phyloP scores from a whole-genome alignment of 2,888 invertebrate genomes.

The Nemoura dubitans region DNA sequence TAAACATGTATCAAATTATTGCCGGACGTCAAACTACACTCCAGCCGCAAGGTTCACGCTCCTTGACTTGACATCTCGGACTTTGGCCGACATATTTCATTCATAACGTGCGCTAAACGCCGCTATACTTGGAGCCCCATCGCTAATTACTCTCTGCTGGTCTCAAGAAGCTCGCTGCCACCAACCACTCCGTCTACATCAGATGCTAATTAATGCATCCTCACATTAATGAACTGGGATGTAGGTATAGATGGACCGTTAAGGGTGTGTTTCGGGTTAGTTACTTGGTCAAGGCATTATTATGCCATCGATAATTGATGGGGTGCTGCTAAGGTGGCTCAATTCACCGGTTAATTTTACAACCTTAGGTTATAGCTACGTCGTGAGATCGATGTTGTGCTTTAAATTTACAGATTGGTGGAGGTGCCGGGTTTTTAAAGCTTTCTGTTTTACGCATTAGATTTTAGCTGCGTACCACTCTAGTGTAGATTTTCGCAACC shows the following conservation, averaged over 20 bases:
- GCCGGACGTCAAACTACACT: not conserved
- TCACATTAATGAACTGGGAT: not conserved
- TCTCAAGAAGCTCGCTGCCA: not conserved
- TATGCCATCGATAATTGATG: not conserved
- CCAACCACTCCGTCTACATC: not conserved
- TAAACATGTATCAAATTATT: not conserved
- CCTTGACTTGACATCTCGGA: not conserved
- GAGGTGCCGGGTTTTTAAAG: not conserved
- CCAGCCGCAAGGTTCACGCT: not conserved
- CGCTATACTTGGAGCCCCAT: not conserved
- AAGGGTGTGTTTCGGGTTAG: conserved; percentile 2
- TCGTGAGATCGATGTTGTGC: not conserved
- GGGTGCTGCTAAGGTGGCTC: not conserved
- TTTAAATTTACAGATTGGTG: not conserved
- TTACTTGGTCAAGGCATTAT: not conserved
- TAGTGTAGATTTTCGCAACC: no score
- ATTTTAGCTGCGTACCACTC: no score
- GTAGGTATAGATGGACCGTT: not conserved
- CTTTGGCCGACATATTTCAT: not conserved
- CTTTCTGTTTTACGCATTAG: not conserved
- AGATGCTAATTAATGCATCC: conserved; percentile 7
- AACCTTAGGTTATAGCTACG: no score
- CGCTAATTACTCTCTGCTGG: not conserved
- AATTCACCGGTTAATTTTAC: not conserved
- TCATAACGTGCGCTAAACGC: not conserved